These are phyloP conservation scores for Ephialtes manifestator DNA, from an alignment of 2,888 invertebrate genomes.

Conservation along the genomic window DNA sequence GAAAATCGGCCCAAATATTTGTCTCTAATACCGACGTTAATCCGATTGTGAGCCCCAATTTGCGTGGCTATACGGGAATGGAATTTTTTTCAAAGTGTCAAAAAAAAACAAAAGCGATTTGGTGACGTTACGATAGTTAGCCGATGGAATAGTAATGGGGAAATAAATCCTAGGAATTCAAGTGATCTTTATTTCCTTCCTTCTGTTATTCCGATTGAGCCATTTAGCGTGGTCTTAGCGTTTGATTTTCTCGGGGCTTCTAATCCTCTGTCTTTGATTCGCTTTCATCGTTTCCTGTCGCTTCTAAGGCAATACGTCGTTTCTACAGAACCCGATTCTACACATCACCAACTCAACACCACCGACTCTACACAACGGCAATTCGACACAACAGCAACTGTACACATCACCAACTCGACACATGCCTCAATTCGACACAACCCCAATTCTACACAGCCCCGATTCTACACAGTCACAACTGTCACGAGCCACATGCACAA, in stretches of 20 bases:
- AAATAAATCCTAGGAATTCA: neutral
- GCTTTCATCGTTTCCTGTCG: neutral
- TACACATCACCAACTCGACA: no score
- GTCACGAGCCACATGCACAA: no score
- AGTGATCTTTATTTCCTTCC: neutral
- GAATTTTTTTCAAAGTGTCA: constrained; percentile 13
- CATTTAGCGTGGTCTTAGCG: neutral
- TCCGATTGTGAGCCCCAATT: constrained; percentile 48
- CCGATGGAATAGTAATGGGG: neutral
- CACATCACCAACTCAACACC: no score
- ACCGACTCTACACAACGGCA: no score
- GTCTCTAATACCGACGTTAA: constrained; percentile 57
- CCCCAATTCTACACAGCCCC: no score
- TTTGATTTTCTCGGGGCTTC: neutral
- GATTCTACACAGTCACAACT: no score
- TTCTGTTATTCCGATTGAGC: neutral
- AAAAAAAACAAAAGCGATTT: constrained; percentile 17
- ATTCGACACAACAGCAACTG: no score
- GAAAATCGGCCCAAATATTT: constrained; percentile 54
- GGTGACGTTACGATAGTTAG: constrained; percentile 17
- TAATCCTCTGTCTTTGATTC: neutral
- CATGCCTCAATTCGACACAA: no score
- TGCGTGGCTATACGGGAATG: constrained; percentile 1
- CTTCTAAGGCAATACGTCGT: no score
- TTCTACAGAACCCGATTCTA: no score